phyloP scores from a whole-genome alignment of 2,113 vertebrate species.

The Aptenodytes patagonicus region DNA sequence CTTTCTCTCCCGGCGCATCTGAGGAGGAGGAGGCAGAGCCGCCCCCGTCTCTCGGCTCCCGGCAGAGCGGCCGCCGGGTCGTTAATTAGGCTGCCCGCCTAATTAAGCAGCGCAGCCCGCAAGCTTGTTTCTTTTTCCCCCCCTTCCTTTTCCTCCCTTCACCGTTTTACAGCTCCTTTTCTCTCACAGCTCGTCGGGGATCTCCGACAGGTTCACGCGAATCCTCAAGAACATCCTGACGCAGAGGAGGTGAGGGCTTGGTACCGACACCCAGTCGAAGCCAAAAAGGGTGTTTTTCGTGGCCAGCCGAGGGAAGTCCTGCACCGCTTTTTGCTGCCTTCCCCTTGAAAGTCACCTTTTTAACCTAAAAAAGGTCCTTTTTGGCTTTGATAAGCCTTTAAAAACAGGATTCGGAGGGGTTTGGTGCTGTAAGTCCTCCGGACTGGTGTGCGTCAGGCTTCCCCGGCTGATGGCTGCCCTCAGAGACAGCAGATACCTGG shows the following conservation, averaged over 20 bases:
- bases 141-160: neutral
- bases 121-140: neutral
- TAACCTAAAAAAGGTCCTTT: rapidly evolving
- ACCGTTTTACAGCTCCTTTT: neutral
- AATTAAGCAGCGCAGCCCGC: neutral
- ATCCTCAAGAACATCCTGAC: constrained; percentile 90
- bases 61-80: neutral
- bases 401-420: rapidly evolving
- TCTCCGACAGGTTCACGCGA: constrained; percentile 85
- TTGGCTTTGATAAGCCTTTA: rapidly evolving
- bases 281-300: neutral
- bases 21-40: neutral
- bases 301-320: rapidly evolving
- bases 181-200: constrained; percentile 61
- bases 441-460: rapidly evolving
- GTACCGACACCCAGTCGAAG: rapidly evolving
- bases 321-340: rapidly evolving
- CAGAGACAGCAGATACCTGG: rapidly evolving
- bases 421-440: no score
- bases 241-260: constrained; percentile 81
- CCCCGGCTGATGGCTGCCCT: neutral
- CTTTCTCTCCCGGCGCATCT: neutral
- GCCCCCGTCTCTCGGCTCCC: neutral
- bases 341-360: rapidly evolving
- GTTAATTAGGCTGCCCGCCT: neutral